Evolutionary conservation across 2,888 invertebrate species (phyloP).

Genomic region (Orthosia incerta): DNA sequence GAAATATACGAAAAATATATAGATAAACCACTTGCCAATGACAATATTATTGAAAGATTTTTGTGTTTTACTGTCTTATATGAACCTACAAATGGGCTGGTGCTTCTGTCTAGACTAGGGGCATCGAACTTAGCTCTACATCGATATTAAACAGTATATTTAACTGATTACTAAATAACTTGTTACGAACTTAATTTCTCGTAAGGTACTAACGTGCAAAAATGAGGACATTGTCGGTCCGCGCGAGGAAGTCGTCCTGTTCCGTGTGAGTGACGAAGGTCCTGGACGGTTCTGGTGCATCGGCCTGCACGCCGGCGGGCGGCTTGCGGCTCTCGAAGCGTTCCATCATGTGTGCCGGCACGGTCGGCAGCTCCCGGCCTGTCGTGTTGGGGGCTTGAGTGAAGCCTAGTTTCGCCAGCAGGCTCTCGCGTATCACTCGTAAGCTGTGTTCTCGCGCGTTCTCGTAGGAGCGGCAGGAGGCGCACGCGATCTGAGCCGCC

Average conservation of each 20-base stretch:
- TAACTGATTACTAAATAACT: conserved; percentile 55
- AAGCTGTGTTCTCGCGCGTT: conserved; percentile 92
- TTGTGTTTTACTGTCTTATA: conserved; percentile 17
- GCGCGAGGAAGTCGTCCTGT: conserved; percentile 93
- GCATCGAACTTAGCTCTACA: conserved; percentile 79
- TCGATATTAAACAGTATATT: conserved; percentile 62
- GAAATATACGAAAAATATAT: background rate
- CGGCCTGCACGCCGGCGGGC: conserved; percentile 91
- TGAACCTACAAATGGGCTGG: conserved; percentile 54
- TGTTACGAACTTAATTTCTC: conserved; percentile 62
- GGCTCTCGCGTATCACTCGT: conserved; percentile 92
- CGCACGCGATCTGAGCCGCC: conserved; percentile 83
- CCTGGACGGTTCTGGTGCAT: conserved; percentile 89
- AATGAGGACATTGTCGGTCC: conserved; percentile 93
- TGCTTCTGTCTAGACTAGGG: conserved; percentile 71
- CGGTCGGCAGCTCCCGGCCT: conserved; percentile 89
- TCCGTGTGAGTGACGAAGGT: conserved; percentile 90
- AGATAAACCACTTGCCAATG: background rate
- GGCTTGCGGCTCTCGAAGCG: conserved; percentile 89
- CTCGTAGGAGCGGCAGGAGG: conserved; percentile 90
- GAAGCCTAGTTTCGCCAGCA: conserved; percentile 92
- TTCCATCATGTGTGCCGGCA: conserved; percentile 91
- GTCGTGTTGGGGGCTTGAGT: conserved; percentile 92
- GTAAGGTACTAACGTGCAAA: conserved; percentile 92
- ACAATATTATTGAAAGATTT: conserved; percentile 25